A percentile compares a stretch with the other conserved stretches of the same genome.
phyloP scores from a whole-genome alignment of 2,797 vertebrate species.

The Martes flavigula region DNA sequence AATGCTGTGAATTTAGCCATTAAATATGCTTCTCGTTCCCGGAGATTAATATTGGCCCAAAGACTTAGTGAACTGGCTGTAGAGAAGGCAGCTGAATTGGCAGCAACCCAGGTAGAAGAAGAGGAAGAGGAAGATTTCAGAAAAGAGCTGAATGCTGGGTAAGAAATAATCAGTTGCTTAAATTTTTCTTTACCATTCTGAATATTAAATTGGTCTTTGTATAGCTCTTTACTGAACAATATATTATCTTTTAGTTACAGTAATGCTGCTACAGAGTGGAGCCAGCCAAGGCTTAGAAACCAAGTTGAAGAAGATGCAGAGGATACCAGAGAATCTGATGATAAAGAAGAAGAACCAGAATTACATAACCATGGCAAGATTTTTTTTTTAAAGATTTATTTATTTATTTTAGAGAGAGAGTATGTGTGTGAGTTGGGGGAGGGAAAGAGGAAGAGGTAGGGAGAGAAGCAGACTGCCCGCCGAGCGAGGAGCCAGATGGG shows the following conservation, averaged over 20 bases:
- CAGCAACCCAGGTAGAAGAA: conserved; percentile 70
- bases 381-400: neutral
- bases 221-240: neutral
- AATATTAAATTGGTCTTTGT: neutral
- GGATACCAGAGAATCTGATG: conserved; percentile 77
- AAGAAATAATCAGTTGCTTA: conserved; percentile 64
- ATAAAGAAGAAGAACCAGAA: conserved; percentile 83
- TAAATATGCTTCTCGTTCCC: conserved; percentile 94
- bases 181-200: conserved; percentile 3
- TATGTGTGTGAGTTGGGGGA: neutral
- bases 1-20: conserved; percentile 92
- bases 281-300: conserved; percentile 52
- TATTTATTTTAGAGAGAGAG: neutral
- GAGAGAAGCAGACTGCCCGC: neutral
- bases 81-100: conserved; percentile 89
- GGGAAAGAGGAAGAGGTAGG: neutral
- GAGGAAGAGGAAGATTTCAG: conserved; percentile 83
- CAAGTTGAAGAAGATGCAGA: conserved; percentile 79
- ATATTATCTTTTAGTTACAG: conserved; percentile 77
- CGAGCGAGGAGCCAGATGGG: neutral
- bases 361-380: conserved; percentile 84
- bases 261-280: conserved; percentile 76
- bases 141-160: conserved; percentile 84
- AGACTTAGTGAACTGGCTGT: conserved; percentile 91
- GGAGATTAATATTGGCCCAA: conserved; percentile 92